Evolutionary conservation across 2,888 invertebrate species (phyloP).

Genomic region (Carterocephalus palaemon): DNA sequence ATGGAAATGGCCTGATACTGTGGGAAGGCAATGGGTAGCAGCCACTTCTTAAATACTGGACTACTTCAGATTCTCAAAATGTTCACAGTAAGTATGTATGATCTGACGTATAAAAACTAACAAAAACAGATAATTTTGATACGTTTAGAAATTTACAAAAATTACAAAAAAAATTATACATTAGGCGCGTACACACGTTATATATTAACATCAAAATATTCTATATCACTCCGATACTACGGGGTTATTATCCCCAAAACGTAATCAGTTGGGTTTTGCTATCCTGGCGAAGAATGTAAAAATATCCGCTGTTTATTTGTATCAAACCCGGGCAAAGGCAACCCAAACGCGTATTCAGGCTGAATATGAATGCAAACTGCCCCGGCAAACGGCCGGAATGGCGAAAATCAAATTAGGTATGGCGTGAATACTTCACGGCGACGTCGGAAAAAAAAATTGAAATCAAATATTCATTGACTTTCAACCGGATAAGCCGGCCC

Average conservation of each 20-base stretch:
- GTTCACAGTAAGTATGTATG: too few relatives aligned
- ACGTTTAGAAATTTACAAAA: too few relatives aligned
- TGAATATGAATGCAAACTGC: conserved; percentile 79
- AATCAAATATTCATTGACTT: conserved; percentile 80
- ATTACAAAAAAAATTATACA: too few relatives aligned
- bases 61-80: too few relatives aligned
- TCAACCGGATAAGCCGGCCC: conserved; percentile 78
- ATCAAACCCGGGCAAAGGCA: conserved; percentile 73
- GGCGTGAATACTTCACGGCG: conserved; percentile 78
- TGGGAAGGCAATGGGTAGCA: too few relatives aligned
- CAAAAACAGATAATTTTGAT: too few relatives aligned
- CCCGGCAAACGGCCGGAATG: conserved; percentile 72
- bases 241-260: conserved; percentile 69
- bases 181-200: conserved; percentile 32
- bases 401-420: conserved; percentile 80
- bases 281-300: conserved; percentile 72
- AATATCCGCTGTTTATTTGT: conserved; percentile 78
- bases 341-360: conserved; percentile 76
- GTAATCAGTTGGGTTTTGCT: conserved; percentile 77
- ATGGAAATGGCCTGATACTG: too few relatives aligned
- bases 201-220: conserved; percentile 61
- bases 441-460: conserved; percentile 78
- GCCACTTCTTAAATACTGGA: too few relatives aligned
- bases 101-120: too few relatives aligned
- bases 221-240: conserved; percentile 33